Evolutionary conservation across 2,113 vertebrate species (phyloP).

Genomic region (Carassius carassius): DNA sequence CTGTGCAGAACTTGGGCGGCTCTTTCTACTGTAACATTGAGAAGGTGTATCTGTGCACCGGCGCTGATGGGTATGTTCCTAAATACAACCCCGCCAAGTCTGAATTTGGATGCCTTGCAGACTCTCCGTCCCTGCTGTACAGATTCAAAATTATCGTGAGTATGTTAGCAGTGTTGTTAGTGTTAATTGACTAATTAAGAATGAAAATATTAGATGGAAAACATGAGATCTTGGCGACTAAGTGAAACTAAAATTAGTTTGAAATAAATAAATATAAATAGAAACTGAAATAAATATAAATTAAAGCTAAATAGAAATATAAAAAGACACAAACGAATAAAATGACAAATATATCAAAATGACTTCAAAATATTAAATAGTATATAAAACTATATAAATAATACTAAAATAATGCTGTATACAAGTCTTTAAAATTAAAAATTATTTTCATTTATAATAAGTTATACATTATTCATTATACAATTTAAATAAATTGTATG

Average conservation of each 20-base stretch:
- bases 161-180: slow-evolving; percentile 18
- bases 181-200: neutral
- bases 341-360: too few relatives aligned
- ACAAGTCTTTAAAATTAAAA: neutral
- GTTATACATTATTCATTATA: too few relatives aligned
- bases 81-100: slow-evolving; percentile 87
- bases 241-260: neutral
- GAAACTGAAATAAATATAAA: too few relatives aligned
- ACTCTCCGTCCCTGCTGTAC: slow-evolving; percentile 87
- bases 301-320: too few relatives aligned
- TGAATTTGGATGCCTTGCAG: slow-evolving; percentile 93
- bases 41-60: slow-evolving; percentile 94
- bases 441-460: too few relatives aligned
- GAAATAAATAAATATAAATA: too few relatives aligned
- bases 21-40: slow-evolving; percentile 96
- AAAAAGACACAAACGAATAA: too few relatives aligned
- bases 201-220: neutral
- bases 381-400: too few relatives aligned
- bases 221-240: too few relatives aligned
- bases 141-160: slow-evolving; percentile 95
- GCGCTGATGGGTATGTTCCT: slow-evolving; percentile 92
- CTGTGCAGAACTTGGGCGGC: slow-evolving; percentile 92
- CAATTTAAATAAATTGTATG: too few relatives aligned
- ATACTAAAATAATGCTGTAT: neutral
- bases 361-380: too few relatives aligned